phyloP scores from a whole-genome alignment of 2,797 vertebrate species.

The Adrianichthys oophorus region DNA sequence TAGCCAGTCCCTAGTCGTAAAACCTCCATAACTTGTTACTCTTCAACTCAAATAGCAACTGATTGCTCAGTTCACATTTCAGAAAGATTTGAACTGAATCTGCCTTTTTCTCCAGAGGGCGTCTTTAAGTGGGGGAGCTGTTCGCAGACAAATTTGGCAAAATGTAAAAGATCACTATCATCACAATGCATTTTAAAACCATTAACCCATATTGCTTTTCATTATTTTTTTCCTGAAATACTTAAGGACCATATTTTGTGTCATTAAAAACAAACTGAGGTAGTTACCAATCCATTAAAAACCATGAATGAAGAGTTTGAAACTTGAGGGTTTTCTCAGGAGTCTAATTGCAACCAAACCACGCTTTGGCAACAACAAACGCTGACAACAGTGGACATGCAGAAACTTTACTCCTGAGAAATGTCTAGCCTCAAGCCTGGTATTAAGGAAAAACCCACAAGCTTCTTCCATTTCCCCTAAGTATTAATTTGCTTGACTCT shows the following conservation, averaged over 20 bases:
- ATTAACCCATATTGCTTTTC: not conserved
- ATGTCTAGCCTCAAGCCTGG: slow-evolving; percentile 58
- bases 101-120: slow-evolving; percentile 1
- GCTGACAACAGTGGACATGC: slow-evolving; percentile 51
- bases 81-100: slow-evolving; percentile 5
- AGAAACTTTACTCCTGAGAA: slow-evolving; percentile 40
- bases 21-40: slow-evolving; percentile 20
- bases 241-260: not conserved
- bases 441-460: slow-evolving; percentile 47
- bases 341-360: slow-evolving; percentile 40
- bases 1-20: slow-evolving; percentile 30
- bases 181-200: slow-evolving; percentile 1
- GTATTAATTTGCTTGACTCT: slow-evolving; percentile 52
- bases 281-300: slow-evolving; percentile 17
- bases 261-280: slow-evolving; percentile 8
- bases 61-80: slow-evolving; percentile 24
- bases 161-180: slow-evolving; percentile 1
- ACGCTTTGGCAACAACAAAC: slow-evolving; percentile 61
- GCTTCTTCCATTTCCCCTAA: slow-evolving; percentile 49
- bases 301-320: slow-evolving; percentile 3
- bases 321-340: slow-evolving; percentile 23
- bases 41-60: slow-evolving; percentile 37
- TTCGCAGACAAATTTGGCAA: slow-evolving; percentile 6
- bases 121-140: slow-evolving; percentile 9
- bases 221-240: slow-evolving; percentile 10